Base-by-base conservation (phyloP, 2,888 invertebrate species). In the Agriotes lineatus region DNA sequence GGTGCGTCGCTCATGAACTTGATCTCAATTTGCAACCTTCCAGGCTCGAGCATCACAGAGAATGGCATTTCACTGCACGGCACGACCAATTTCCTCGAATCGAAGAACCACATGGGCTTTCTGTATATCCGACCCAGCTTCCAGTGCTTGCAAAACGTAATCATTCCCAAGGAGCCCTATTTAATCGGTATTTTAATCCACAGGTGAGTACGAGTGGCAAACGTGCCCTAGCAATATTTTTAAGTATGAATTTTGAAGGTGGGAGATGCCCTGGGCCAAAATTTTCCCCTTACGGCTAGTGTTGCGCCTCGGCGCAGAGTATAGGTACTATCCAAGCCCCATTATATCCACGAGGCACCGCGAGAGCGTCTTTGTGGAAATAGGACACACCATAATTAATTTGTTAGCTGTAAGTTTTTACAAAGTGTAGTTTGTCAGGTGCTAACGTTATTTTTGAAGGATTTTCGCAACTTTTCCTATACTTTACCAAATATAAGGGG, bases 301-400 rank as follows among this genome's bases (percentile, higher is more conserved):
- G 79, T 83, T 96, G 58, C 87, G 95, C 67, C 85, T 96, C 30
- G 95, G 95, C 1, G 94, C 94, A 1, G 93, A 95, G 81, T 94
- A 91, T 84, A 89, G 94, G 70, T 95, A 94, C 80, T 96, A 96
- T 83, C 95, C 95, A 0, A 93, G 93, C 79, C 93, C 95, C 0
- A 85, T 95, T 71, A 90, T 95, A 56, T 93, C 94, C 14, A 89
- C 92, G 14, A 86, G 94, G 19, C 88, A 90, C 78, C 86, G 95
- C 10, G 91, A 92, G 74, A 91, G 95, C 0, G 91, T 95, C 3
- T 96, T 92, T 81, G 92, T 90, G 25, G 95, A 95, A 85, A 92
- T 95, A 67, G 94, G 95, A 0, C 94, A 95, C 81, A 95, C 95
- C 7, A 93, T 96, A 69, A 94, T 96, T 83, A 95, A 94, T 85